phyloP scores from a whole-genome alignment of 2,888 invertebrate genomes.

The Tachina lurida region DNA sequence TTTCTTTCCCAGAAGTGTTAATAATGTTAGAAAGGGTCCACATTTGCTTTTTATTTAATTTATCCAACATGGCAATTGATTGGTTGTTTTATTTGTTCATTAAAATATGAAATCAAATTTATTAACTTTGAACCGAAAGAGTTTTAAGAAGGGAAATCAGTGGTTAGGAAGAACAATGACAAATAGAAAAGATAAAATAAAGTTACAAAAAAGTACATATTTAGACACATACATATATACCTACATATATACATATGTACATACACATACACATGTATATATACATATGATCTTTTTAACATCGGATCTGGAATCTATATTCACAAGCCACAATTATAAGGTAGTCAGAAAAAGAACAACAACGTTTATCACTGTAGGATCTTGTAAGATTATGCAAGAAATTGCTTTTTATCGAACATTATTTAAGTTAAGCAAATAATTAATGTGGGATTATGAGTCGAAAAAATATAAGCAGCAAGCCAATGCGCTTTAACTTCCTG shows the following conservation, averaged over 20 bases:
- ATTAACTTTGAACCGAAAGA: conserved; percentile 7
- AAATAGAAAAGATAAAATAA: no score
- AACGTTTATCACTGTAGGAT: conserved; percentile 41
- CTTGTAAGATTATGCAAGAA: conserved; percentile 41
- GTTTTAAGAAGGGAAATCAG: background rate
- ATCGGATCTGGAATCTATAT: no score
- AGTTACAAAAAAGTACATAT: no score
- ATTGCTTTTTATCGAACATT: no score
- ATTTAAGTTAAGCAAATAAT: no score
- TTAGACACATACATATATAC: no score
- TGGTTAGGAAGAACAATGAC: no score
- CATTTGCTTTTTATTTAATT: conserved; percentile 49
- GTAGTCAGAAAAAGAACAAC: conserved; percentile 35
- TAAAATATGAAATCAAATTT: conserved; percentile 45
- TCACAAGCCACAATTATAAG: conserved; percentile 47
- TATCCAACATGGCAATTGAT: conserved; percentile 60
- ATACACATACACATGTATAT: background rate
- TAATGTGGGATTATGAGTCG: no score
- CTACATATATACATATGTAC: background rate
- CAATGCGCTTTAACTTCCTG: no score
- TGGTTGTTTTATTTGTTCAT: conserved; percentile 56
- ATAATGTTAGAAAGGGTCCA: conserved; percentile 63
- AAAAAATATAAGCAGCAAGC: no score
- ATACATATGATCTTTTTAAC: background rate
- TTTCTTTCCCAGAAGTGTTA: conserved; percentile 57